Conservation (phyloP, 2,888 invertebrate genomes). For the Ganaspis brasiliensis region DNA sequence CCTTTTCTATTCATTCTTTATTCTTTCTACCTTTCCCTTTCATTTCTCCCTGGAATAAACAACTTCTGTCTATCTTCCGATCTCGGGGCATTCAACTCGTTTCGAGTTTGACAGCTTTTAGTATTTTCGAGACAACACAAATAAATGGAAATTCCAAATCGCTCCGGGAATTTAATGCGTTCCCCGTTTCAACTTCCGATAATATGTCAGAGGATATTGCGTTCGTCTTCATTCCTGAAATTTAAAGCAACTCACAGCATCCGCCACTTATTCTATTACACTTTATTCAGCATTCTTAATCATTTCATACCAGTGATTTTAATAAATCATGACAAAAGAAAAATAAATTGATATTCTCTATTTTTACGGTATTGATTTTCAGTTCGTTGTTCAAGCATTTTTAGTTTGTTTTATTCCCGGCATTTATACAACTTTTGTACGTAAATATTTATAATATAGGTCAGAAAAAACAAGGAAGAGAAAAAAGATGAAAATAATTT, state of each 20-base stretch:
- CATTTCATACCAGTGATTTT: neutral
- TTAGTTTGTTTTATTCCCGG: too few relatives aligned
- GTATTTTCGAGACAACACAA: conserved; percentile 58
- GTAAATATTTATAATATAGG: too few relatives aligned
- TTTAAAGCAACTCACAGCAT: neutral
- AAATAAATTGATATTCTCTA: conserved; percentile 47
- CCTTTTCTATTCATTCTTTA: conserved; percentile 55
- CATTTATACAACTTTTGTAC: too few relatives aligned
- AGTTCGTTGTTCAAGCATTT: too few relatives aligned
- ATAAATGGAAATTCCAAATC: conserved; percentile 40
- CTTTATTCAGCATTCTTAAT: neutral
- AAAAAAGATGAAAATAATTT: too few relatives aligned
- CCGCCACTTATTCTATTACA: conserved; percentile 49
- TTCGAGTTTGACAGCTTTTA: conserved; percentile 67
- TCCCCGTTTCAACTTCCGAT: conserved; percentile 33
- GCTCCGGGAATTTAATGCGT: conserved; percentile 16
- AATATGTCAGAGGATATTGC: conserved; percentile 25
- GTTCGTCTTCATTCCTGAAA: conserved; percentile 3
- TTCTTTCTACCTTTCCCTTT: conserved; percentile 33
- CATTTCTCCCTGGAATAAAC: conserved; percentile 70
- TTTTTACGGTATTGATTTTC: too few relatives aligned
- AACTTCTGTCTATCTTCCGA: conserved; percentile 73
- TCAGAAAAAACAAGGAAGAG: too few relatives aligned
- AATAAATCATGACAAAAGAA: neutral
- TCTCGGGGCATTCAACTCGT: conserved; percentile 57